Evolutionary conservation across 2,888 invertebrate genomes (phyloP).

Genomic region (Metallyticus violacea): DNA sequence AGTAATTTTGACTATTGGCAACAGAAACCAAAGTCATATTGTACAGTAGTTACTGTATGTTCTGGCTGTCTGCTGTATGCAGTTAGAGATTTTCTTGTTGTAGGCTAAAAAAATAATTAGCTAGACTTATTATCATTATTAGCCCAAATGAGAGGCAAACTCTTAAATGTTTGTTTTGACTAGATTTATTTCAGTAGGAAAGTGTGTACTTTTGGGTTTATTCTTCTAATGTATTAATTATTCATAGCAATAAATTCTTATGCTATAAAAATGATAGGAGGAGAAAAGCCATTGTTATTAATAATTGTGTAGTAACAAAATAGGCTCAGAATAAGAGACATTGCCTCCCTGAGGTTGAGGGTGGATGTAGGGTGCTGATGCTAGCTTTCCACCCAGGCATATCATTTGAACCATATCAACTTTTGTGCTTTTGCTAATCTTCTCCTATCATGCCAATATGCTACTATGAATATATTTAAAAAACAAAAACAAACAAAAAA

Average conservation of each 20-base stretch:
- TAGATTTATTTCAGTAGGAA: conserved; percentile 55
- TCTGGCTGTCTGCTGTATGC: conserved; percentile 16
- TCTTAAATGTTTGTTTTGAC: conserved; percentile 45
- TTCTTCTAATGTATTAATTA: conserved; percentile 37
- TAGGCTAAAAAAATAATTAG: conserved; percentile 22
- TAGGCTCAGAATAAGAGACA: conserved; percentile 6
- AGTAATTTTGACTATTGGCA: conserved; percentile 20
- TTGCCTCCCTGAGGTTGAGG: conserved; percentile 8
- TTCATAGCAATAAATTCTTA: conserved; percentile 45
- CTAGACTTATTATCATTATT: conserved; percentile 4
- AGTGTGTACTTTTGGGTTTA: conserved; percentile 39
- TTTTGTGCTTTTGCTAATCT: conserved; percentile 21
- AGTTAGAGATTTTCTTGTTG: conserved; percentile 21
- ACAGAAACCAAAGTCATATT: conserved; percentile 16
- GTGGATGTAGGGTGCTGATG: background rate
- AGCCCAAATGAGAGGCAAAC: background rate
- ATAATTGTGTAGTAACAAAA: background rate
- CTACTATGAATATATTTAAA: conserved; percentile 25
- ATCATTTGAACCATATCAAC: conserved; percentile 33
- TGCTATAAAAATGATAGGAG: conserved; percentile 22
- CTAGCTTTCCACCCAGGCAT: conserved; percentile 24
- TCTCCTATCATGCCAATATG: conserved; percentile 29
- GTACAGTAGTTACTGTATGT: conserved; percentile 25
- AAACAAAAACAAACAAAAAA: conserved; percentile 3
- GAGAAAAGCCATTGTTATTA: conserved; percentile 19